Evolutionary conservation across 2,113 vertebrate genomes (phyloP).

Genomic region (Megalops atlanticus): DNA sequence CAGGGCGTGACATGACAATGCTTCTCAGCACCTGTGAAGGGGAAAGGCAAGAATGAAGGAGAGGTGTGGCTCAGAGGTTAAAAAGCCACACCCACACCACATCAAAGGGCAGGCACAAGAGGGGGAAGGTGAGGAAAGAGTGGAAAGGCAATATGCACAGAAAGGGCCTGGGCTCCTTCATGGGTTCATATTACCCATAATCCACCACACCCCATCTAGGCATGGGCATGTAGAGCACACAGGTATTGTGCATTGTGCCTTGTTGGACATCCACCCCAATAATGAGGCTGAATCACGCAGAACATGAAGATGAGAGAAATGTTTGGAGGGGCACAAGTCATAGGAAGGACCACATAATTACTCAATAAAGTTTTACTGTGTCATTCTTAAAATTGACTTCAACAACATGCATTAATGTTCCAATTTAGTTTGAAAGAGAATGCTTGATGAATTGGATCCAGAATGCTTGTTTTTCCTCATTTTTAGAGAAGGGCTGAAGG

Average conservation of each 20-base stretch:
- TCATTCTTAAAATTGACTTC: constrained; percentile 1
- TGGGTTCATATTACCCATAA: not conserved
- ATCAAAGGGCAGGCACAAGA: not conserved
- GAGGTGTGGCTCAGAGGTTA: not conserved
- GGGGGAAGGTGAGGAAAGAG: not conserved
- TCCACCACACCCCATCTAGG: not conserved
- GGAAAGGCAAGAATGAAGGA: not conserved
- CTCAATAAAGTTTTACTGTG: constrained; percentile 5
- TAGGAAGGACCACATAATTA: not conserved
- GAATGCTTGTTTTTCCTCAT: constrained; percentile 7
- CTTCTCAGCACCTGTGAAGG: not conserved
- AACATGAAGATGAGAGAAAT: not conserved
- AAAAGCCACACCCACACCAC: not conserved
- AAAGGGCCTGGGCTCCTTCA: not conserved
- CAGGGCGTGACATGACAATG: not conserved
- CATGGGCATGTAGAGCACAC: not conserved
- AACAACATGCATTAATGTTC: not conserved
- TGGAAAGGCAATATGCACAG: not conserved
- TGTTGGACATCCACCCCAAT: constrained; percentile 3
- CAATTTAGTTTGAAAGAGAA: not conserved
- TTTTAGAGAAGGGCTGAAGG: not conserved
- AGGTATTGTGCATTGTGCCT: too few relatives aligned
- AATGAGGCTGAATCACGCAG: not conserved
- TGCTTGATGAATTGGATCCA: not conserved
- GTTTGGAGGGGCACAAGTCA: not conserved